phyloP scores from a whole-genome alignment of 2,113 vertebrate genomes.

The Cranoglanis bouderius region DNA sequence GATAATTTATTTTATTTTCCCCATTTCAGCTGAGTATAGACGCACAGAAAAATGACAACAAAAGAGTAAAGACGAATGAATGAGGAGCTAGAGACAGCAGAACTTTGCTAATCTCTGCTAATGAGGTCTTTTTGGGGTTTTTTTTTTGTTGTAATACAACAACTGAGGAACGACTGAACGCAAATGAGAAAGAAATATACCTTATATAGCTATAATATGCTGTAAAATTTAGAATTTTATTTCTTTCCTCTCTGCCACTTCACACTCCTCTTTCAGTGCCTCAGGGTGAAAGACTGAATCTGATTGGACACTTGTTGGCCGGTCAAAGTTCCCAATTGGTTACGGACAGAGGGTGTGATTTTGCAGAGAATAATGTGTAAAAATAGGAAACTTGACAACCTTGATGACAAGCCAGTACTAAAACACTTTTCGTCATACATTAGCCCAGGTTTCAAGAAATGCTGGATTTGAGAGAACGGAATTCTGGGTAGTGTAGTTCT shows the following conservation, averaged over 20 bases:
- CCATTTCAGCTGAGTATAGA: neutral
- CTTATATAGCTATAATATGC: neutral
- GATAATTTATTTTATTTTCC: neutral
- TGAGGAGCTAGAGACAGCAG: neutral
- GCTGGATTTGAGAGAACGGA: neutral
- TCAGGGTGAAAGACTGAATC: constrained; percentile 28
- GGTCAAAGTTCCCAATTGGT: neutral
- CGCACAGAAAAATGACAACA: neutral
- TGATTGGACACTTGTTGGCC: constrained; percentile 22
- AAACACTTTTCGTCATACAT: neutral
- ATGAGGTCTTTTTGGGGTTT: neutral
- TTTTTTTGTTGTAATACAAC: neutral
- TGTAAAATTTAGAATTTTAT: neutral
- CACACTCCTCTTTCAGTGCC: constrained; percentile 13
- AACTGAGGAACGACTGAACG: constrained; percentile 10
- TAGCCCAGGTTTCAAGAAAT: neutral
- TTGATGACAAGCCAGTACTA: constrained; percentile 8
- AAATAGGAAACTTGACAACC: neutral
- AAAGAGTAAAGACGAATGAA: neutral
- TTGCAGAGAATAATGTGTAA: neutral
- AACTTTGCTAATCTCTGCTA: constrained; percentile 10
- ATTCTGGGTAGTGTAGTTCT: constrained; percentile 36
- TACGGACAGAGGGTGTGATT: neutral
- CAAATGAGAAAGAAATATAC: neutral
- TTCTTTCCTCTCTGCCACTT: constrained; percentile 21